phyloP scores from a whole-genome alignment of 2,797 vertebrate genomes.

The Phaenicophaeus curvirostris region DNA sequence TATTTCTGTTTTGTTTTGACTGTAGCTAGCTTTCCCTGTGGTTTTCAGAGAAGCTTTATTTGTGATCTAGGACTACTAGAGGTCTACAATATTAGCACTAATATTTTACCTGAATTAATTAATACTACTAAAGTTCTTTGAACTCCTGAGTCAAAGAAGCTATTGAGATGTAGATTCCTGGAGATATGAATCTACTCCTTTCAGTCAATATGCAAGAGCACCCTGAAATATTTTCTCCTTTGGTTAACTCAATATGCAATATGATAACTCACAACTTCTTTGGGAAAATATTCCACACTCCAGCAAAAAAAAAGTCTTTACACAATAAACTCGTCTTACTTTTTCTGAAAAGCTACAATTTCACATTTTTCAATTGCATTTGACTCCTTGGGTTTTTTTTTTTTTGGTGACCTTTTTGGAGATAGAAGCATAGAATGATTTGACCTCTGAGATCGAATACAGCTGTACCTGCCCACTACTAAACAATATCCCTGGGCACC shows the following conservation, averaged over 20 bases:
- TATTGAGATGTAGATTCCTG: background rate
- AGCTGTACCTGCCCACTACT: too few species aligned
- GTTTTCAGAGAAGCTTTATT: background rate
- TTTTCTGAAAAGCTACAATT: background rate
- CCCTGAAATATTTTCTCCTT: background rate
- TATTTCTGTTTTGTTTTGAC: background rate
- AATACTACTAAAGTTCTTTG: background rate
- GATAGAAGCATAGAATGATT: background rate
- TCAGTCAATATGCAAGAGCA: background rate
- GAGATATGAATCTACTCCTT: background rate
- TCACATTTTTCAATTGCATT: rapidly evolving
- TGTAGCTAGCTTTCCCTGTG: rapidly evolving
- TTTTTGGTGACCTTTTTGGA: background rate
- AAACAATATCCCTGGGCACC: too few species aligned
- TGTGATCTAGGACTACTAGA: background rate
- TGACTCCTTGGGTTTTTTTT: too few species aligned
- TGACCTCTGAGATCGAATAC: too few species aligned
- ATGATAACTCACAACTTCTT: background rate
- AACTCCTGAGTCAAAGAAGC: background rate
- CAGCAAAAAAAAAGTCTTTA: background rate
- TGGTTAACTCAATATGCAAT: background rate
- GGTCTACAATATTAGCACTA: background rate
- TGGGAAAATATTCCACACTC: background rate
- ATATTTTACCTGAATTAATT: background rate
- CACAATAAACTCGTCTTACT: background rate